Percentiles rank a stretch among this genome's conserved stretches.
Conservation (phyloP, 2,113 vertebrate genomes). For the Salvelinus fontinalis region DNA sequence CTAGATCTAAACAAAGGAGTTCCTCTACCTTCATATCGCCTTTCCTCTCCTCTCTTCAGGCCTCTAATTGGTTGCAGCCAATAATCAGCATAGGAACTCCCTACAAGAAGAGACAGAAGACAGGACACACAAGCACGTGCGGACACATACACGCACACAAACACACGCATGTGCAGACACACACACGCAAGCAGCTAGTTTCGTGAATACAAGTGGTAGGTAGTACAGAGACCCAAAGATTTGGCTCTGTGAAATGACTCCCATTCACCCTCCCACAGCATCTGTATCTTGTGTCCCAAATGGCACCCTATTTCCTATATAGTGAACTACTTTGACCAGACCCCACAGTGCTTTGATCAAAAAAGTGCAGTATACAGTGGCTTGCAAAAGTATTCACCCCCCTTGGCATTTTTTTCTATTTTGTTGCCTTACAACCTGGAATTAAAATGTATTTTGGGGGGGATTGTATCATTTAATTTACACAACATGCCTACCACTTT, state of each 20-base stretch:
- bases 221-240: conserved; percentile 27
- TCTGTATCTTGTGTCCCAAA: conserved; percentile 49
- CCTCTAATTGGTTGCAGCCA: neutral
- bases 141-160: neutral
- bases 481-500: too few species aligned
- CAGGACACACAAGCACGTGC: neutral
- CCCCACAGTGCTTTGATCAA: too few species aligned
- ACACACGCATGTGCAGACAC: conserved; percentile 8
- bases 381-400: too few species aligned
- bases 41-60: too few species aligned
- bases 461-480: too few species aligned
- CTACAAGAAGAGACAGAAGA: neutral
- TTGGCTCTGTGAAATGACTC: conserved; percentile 33
- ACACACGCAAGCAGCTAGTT: neutral
- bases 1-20: neutral
- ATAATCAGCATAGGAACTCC: neutral
- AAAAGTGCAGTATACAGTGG: too few species aligned
- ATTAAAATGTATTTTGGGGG: too few species aligned
- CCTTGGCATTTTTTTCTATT: too few species aligned
- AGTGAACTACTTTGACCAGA: too few species aligned
- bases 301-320: conserved; percentile 43
- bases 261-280: conserved; percentile 51
- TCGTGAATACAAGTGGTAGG: conserved; percentile 31
- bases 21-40: neutral
- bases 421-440: too few species aligned